Base-by-base conservation (phyloP, 2,113 vertebrate species). In the Bubo scandiacus region DNA sequence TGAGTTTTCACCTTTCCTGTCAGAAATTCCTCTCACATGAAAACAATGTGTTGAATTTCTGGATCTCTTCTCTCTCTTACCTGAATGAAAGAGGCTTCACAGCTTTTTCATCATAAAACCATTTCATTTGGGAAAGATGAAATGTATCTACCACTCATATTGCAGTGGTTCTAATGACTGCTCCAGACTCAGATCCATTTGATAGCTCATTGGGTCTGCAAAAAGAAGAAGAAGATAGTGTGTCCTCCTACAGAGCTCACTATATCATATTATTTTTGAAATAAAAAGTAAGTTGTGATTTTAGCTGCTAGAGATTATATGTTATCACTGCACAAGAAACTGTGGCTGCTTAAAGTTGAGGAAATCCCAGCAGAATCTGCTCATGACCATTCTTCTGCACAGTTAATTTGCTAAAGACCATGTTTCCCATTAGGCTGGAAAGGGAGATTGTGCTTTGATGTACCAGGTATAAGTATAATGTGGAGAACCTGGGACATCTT, bases 1-100 rank as follows among this genome's bases (percentile, higher is more conserved):
- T 57, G 77, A 95, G 52, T 91, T 92, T 94, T 96, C 83, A 97
- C 92, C 90, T 96, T 94, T 94, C 19, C 70, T 92, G 72, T 92
- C 84, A 95, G 71, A 58, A 94, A 71, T 78, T 74, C 51, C 80
- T 38, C 18, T 89, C 73, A n/a, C 52, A 19, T 62, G 65, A 93
- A 94, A 96, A 92, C 30, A 65, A n/a, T 38, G 12, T 29, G 8
- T n/a, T 86, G 40, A 42, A 68, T 93, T 97, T 88, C 67, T 88
- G 42, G 9, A 85, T 74, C 25, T 85, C 87, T 71, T 82, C n/a
- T 47, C 20, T 86, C 32, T 78, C 22, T 21, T 66, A 13, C 5
- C 49, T 87, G 40, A 80, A 78, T 72, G 43, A 5, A 65, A 84
- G 22, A 65, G 27, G 6, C 5, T 59, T 86, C 14, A 19, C 15